Conservation (phyloP, 1,140 invertebrate genomes). For the Tribolium madens region DNA sequence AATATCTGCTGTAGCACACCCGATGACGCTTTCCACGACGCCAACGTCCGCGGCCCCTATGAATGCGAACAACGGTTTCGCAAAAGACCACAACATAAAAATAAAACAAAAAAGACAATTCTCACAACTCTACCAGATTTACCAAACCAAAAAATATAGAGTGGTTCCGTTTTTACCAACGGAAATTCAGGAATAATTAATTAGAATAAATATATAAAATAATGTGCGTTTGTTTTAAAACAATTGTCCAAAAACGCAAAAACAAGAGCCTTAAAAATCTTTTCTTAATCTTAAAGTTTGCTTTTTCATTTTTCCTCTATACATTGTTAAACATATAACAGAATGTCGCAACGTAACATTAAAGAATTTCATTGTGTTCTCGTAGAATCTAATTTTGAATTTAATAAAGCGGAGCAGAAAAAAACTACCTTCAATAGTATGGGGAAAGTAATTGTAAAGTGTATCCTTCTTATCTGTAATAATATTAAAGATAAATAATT, state of each 20-base stretch:
- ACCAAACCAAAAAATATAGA: neutral
- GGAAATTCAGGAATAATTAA: no score
- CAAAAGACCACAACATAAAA: neutral
- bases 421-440: neutral
- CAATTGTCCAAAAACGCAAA: no score
- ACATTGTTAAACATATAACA: neutral
- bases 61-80: constrained; percentile 9
- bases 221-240: no score
- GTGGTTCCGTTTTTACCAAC: no score
- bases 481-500: neutral
- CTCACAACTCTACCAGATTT: neutral
- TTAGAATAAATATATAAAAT: no score
- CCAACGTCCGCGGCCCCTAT: neutral
- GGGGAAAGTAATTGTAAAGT: no score
- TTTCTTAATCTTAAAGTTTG: neutral
- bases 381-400: neutral
- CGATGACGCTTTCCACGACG: constrained; percentile 18
- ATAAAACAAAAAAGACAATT: neutral
- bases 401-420: neutral
- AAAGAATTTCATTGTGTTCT: neutral
- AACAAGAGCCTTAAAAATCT: no score
- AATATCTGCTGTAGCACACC: constrained; percentile 35
- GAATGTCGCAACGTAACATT: neutral
- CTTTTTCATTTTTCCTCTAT: neutral
- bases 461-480: no score